These are phyloP conservation scores for Ectemnius continuus DNA, from an alignment of 2,888 invertebrate species.

Conservation along the genomic window DNA sequence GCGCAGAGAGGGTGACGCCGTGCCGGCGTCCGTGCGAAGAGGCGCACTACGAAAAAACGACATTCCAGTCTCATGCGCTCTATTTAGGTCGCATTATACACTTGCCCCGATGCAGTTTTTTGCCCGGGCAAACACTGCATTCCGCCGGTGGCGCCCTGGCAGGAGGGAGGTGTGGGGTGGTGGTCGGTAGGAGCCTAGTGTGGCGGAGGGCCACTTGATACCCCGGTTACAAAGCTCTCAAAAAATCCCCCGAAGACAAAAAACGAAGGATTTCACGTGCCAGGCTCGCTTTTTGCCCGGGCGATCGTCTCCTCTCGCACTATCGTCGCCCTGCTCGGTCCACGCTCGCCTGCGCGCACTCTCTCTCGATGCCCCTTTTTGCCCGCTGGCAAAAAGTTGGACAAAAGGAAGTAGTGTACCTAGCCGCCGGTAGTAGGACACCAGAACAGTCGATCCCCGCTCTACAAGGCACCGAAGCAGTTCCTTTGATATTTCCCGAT, in stretches of 20 bases:
- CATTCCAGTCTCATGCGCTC: constrained; percentile 9
- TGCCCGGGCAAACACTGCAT: constrained; percentile 1
- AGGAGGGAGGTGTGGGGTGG: too few relatives aligned
- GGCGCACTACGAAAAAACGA: constrained; percentile 1
- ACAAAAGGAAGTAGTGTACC: constrained; percentile 4
- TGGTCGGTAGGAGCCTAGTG: neutral
- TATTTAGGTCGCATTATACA: neutral
- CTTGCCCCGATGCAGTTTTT: constrained; percentile 11
- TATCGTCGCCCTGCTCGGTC: neutral
- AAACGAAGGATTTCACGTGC: neutral
- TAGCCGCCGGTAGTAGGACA: too few relatives aligned
- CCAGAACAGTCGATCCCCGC: constrained; percentile 8
- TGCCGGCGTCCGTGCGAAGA: too few relatives aligned
- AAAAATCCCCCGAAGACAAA: constrained; percentile 7
- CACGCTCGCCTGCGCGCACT: too few relatives aligned
- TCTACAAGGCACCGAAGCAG: constrained; percentile 49
- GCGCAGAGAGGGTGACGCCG: too few relatives aligned
- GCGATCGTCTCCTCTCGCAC: neutral
- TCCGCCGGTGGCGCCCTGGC: neutral
- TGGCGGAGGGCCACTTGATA: constrained; percentile 6
- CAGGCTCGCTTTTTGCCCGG: constrained; percentile 11
- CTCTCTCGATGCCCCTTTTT: neutral
- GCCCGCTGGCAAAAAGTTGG: constrained; percentile 17
- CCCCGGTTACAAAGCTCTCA: constrained; percentile 7
- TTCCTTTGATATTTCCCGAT: constrained; percentile 56